These are phyloP conservation scores for Melanogrammus aeglefinus DNA, from an alignment of 2,797 vertebrate species.

Conservation along the genomic window DNA sequence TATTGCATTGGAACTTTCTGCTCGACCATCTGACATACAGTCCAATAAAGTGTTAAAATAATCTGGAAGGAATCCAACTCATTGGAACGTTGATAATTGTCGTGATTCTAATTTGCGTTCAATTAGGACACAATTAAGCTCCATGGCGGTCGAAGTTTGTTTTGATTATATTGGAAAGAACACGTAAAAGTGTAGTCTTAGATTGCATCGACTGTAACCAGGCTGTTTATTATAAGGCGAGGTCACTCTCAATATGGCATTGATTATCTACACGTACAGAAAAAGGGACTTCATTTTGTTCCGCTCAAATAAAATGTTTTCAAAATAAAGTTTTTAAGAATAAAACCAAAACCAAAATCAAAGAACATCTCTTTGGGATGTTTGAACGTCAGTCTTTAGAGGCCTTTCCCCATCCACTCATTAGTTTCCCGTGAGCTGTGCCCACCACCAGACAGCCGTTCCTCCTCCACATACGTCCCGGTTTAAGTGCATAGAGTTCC, in stretches of 20 bases:
- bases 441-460: neutral
- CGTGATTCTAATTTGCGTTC: neutral
- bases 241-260: neutral
- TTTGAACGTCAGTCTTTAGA: neutral
- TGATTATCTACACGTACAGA: neutral
- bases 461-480: conserved; percentile 7
- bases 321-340: neutral
- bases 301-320: neutral
- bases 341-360: neutral
- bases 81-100: neutral
- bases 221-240: neutral
- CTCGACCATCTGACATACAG: conserved; percentile 35
- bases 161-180: neutral
- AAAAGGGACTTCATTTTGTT: neutral
- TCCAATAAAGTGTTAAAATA: conserved; percentile 68
- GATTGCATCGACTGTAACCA: neutral
- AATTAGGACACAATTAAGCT: neutral
- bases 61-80: conserved; percentile 21
- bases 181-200: neutral
- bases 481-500: conserved; percentile 6
- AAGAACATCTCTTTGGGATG: neutral
- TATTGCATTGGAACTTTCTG: conserved; percentile 31
- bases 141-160: neutral
- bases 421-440: neutral
- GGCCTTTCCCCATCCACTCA: neutral